Percentiles rank a stretch among this genome's conserved stretches.
These are phyloP conservation scores for Coremacera marginata DNA, from an alignment of 2,888 invertebrate species.

Conservation along the genomic window DNA sequence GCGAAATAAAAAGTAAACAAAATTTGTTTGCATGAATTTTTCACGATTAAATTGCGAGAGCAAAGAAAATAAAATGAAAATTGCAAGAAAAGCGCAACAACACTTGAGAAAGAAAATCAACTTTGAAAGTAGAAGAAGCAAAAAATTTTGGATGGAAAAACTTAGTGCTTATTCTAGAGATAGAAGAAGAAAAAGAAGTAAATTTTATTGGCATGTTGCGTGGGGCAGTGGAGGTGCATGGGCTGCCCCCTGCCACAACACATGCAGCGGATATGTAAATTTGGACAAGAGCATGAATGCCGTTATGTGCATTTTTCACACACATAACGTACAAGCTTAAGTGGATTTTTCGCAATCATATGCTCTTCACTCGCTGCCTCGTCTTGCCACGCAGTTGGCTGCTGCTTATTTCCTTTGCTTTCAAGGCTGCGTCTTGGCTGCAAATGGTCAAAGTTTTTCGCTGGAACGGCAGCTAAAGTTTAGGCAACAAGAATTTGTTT, in stretches of 20 bases:
- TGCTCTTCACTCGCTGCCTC: neutral
- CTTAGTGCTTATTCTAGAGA: neutral
- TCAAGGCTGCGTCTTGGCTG: neutral
- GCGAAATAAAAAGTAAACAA: constrained; percentile 26
- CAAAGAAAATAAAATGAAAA: constrained; percentile 8
- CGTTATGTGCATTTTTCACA: constrained; percentile 15
- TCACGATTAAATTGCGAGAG: constrained; percentile 32
- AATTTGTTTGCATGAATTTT: constrained; percentile 36
- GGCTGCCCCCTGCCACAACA: neutral
- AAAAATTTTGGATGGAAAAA: neutral
- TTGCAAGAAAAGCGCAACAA: constrained; percentile 37
- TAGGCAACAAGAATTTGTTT: constrained; percentile 8
- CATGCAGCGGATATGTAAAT: constrained; percentile 33
- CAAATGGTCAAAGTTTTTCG: constrained; percentile 24
- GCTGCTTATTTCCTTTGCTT: neutral
- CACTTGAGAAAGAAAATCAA: constrained; percentile 34
- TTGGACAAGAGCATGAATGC: constrained; percentile 33
- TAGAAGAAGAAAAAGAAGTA: neutral
- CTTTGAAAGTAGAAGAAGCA: constrained; percentile 26
- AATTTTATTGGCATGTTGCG: constrained; percentile 30
- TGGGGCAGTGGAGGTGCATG: neutral
- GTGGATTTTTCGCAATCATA: constrained; percentile 21
- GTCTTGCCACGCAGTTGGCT: neutral
- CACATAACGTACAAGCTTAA: constrained; percentile 16
- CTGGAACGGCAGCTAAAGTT: constrained; percentile 3